Percentiles rank a stretch among this genome's conserved stretches.
These are phyloP conservation scores for Dendrolimus kikuchii DNA, from an alignment of 1,140 invertebrate genomes.

Conservation along the genomic window DNA sequence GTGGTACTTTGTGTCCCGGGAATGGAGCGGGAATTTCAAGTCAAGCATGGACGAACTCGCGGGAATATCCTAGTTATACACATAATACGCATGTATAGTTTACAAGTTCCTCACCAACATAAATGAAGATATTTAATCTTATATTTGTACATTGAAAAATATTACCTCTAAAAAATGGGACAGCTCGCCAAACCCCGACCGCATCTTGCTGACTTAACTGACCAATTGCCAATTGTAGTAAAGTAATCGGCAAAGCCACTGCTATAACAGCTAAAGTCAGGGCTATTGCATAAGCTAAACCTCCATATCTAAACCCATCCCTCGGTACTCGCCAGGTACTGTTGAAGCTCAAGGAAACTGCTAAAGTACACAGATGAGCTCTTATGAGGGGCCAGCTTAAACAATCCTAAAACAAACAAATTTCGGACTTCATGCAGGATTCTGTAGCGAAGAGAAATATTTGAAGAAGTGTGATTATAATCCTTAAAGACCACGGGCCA, in stretches of 20 bases:
- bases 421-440: no score
- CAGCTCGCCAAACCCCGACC: constrained; percentile 84
- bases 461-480: no score
- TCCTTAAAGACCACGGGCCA: no score
- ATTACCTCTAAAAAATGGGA: constrained; percentile 84
- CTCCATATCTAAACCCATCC: constrained; percentile 68
- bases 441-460: no score
- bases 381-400: constrained; percentile 33
- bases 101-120: background rate
- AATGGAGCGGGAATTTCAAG: no score
- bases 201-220: constrained; percentile 85
- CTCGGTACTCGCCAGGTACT: constrained; percentile 72
- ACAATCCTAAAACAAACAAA: constrained; percentile 25
- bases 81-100: no score
- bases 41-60: no score
- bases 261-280: constrained; percentile 76
- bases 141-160: constrained; percentile 12
- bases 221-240: constrained; percentile 84
- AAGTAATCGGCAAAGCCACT: constrained; percentile 81
- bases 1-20: no score
- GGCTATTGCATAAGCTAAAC: constrained; percentile 78
- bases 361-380: constrained; percentile 63
- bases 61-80: no score
- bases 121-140: background rate
- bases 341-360: constrained; percentile 68